phyloP scores from a whole-genome alignment of 2,113 vertebrate species.

The Microcebus jonahi region DNA sequence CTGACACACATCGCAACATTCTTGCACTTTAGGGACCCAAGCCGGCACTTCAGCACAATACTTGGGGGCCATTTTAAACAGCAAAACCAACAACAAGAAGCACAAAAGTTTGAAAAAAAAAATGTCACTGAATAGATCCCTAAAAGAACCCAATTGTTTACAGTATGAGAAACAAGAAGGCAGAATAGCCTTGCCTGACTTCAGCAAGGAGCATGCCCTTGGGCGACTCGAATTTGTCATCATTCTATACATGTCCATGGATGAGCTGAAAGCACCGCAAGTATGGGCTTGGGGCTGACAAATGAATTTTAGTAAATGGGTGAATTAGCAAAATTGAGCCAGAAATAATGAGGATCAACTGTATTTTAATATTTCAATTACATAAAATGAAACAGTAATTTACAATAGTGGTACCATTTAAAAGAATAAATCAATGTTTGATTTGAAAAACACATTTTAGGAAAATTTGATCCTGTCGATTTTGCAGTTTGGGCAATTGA shows the following conservation, averaged over 20 bases:
- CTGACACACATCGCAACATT: not conserved
- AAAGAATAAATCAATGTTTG: not conserved
- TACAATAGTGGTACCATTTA: not conserved
- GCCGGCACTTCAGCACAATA: not conserved
- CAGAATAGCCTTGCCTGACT: too few relatives aligned
- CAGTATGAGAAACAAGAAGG: not conserved
- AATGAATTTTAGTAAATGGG: not conserved
- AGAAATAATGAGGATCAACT: not conserved
- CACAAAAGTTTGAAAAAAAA: not conserved
- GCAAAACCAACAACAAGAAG: not conserved
- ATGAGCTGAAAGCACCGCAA: not conserved
- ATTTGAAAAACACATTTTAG: not conserved
- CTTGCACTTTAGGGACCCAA: not conserved
- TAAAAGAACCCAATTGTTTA: fast-evolving
- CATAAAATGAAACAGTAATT: not conserved
- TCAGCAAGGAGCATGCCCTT: too few relatives aligned
- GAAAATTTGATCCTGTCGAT: not conserved
- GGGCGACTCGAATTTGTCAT: not conserved
- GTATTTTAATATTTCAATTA: not conserved
- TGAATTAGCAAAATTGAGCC: not conserved
- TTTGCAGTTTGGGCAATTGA: not conserved
- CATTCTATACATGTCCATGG: not conserved
- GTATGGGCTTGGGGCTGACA: not conserved
- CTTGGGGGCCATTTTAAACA: too few relatives aligned
- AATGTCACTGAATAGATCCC: not conserved